phyloP scores from a whole-genome alignment of 2,797 vertebrate genomes.

The Morelia viridis region DNA sequence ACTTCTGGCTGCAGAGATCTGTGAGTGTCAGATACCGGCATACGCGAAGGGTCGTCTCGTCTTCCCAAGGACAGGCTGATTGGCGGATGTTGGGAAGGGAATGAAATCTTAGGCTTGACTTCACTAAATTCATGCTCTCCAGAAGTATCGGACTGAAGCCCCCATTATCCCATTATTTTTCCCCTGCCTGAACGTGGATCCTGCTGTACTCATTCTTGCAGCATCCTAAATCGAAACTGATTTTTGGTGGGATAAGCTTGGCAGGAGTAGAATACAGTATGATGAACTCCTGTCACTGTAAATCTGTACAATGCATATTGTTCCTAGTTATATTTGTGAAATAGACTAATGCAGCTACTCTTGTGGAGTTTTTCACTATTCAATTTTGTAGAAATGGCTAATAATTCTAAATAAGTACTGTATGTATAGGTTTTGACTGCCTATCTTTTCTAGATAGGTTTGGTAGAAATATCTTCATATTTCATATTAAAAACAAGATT shows the following conservation, averaged over 20 bases:
- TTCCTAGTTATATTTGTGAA: neutral
- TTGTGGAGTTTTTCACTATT: neutral
- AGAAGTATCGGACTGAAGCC: neutral
- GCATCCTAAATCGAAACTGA: neutral
- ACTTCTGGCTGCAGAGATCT: neutral
- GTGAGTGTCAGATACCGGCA: too few species aligned
- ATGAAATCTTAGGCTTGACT: neutral
- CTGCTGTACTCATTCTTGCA: neutral
- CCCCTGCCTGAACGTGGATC: neutral
- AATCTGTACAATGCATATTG: neutral
- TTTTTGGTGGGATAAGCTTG: neutral
- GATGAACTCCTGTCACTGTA: neutral
- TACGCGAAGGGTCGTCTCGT: neutral
- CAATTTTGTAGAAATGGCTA: neutral
- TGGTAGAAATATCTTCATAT: neutral
- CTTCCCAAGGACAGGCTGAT: too few species aligned
- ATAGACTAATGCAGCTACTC: neutral
- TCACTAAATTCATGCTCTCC: neutral
- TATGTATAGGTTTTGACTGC: neutral
- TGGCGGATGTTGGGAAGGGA: neutral
- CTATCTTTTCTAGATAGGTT: neutral
- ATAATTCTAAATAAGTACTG: neutral
- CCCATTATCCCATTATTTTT: neutral
- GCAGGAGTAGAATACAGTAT: neutral
- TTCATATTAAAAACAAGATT: neutral